Percentiles rank a stretch among this genome's conserved stretches.
Evolutionary conservation across 2,113 vertebrate genomes (phyloP).

Genomic region (Pelobates fuscus): DNA sequence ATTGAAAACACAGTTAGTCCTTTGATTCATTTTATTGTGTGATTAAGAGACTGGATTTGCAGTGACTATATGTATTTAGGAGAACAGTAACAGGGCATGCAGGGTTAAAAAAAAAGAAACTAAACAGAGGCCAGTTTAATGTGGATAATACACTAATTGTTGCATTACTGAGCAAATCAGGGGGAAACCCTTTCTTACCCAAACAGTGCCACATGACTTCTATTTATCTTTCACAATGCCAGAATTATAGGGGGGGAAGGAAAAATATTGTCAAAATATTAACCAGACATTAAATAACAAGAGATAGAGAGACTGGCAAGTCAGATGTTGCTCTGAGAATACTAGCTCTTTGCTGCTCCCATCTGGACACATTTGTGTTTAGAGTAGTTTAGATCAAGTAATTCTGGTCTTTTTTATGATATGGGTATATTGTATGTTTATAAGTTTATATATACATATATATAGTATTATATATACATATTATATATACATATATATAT

Average conservation of each 20-base stretch:
- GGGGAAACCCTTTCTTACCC: not conserved
- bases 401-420: constrained; percentile 67
- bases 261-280: constrained; percentile 58
- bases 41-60: not conserved
- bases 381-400: constrained; percentile 56
- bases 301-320: constrained; percentile 51
- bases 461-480: too few species aligned
- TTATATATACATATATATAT: too few species aligned
- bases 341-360: constrained; percentile 92
- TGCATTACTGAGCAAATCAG: not conserved
- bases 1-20: not conserved
- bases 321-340: constrained; percentile 58
- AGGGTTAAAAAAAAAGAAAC: not conserved
- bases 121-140: not conserved
- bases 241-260: constrained; percentile 52
- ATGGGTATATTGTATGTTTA: too few species aligned
- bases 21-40: constrained; percentile 4
- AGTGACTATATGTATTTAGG: not conserved
- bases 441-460: too few species aligned
- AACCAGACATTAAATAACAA: constrained; percentile 52
- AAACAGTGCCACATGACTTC: not conserved
- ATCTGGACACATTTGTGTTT: constrained; percentile 76
- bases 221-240: constrained; percentile 35
- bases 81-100: not conserved
- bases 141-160: not conserved